Base-by-base conservation (phyloP, 2,888 invertebrate genomes). In the Sympetrum striolatum region DNA sequence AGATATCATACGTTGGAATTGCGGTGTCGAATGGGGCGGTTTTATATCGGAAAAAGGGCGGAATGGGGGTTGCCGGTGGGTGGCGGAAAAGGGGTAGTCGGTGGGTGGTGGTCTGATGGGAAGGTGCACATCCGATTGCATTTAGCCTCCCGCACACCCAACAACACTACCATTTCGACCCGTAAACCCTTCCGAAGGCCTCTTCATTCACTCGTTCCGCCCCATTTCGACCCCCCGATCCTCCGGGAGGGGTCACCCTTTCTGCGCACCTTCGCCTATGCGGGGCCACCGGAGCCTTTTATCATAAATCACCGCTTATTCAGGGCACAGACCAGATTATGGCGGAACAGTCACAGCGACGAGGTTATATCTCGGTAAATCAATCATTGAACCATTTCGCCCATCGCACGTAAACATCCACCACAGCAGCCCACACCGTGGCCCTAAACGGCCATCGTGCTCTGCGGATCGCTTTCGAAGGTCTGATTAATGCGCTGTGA, bases 271-370 rank as follows among this genome's bases (percentile, higher is more conserved):
- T 73, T 25, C 73, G 25, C 12, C 31, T 31, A 31, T 73, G 73
- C 73, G 60, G 39, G 86, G 60, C 22, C 18, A 86, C 35, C 53
- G 86, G 5, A 22, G 60, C 58, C 60, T 60, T 58, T 86, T 86
- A 86, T 86, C 60, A 86, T 86, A 86, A 86, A 86, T 86, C 86
- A 64, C 86, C 35, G 58, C 60, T 86, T 37, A 86, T 60, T 86
- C 86, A 37, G 60, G 60, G 60, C 37, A 82, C 58, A 53, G 82
- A 35, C 58, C 82, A 86, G 58, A 86, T 86, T 86, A 86, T 37
- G 60, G 35, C 86, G 37, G 60, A 86, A 86, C 60, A 60, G 35
- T 86, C 86, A 86, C 86, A 60, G 60, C 53, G 10, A 22, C 60
- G 58, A 39, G 86, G 86, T 60, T 60, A 86, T 60, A 58, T 60